Conservation (phyloP, 2,888 invertebrate species). For the Apomyelois bistriatella region DNA sequence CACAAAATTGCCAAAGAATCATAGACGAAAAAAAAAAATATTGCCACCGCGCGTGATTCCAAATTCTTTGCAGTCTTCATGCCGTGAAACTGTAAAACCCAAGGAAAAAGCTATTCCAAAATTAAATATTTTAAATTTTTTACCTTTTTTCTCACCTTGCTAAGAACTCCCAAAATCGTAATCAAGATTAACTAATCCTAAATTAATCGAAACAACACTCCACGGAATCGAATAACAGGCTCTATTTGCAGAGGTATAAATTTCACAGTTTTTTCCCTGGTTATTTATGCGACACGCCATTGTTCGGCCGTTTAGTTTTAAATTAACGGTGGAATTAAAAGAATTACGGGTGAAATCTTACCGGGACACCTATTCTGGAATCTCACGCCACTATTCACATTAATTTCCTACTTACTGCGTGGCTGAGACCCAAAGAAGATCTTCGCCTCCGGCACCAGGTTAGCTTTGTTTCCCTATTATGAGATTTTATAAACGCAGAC, state of each 20-base stretch:
- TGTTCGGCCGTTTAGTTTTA: constrained; percentile 62
- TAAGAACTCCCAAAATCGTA: background rate
- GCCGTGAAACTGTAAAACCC: too few species aligned
- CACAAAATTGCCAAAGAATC: too few species aligned
- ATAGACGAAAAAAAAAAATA: too few species aligned
- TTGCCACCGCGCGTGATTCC: too few species aligned
- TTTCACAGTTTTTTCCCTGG: constrained; percentile 48
- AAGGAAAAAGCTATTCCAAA: background rate
- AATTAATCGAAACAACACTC: constrained; percentile 14
- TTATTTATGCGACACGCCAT: constrained; percentile 69
- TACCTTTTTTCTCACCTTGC: too few species aligned
- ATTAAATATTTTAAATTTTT: too few species aligned
- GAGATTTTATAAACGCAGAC: too few species aligned
- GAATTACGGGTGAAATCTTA: constrained; percentile 36
- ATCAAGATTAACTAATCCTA: constrained; percentile 5
- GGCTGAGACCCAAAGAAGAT: too few species aligned
- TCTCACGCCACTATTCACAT: background rate
- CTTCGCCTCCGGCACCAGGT: too few species aligned
- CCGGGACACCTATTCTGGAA: constrained; percentile 1
- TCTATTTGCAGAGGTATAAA: constrained; percentile 38
- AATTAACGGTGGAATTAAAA: constrained; percentile 62
- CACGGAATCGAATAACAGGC: constrained; percentile 12
- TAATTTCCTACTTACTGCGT: background rate
- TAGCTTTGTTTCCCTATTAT: too few species aligned
- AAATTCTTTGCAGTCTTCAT: too few species aligned